Evolutionary conservation across 2,888 invertebrate species (phyloP), one percentile per base, ranked within the genome.

Genomic region (Eubasilissa splendida): DNA sequence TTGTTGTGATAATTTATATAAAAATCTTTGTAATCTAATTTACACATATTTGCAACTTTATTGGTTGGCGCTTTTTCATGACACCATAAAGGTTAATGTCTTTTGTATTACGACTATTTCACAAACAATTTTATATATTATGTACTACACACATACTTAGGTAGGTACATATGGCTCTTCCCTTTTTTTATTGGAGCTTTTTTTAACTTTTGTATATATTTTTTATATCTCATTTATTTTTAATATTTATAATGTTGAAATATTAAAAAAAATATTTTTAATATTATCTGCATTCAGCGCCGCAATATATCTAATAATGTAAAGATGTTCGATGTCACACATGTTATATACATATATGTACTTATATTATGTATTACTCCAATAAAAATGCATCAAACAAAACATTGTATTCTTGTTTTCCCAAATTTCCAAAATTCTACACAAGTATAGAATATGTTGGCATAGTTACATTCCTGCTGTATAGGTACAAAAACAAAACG

Each of bases 131-230:
- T 42, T 42, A 42, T 42, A 42, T 42, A 42, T 42, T 42, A 42
- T 42, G 42, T 42, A 42, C 42, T 42, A 42, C 42, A 42, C 42
- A 42, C 42, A 42, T 42, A 42, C 42, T 42, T 5, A 42, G 42
- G 42, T 42, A 42, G 42, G 42, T 42, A 7, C 7, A 7, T 42
- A 42, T 71, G 63, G 78, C 78, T 81, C 81, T 81, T 81, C 81
- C 78, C 75, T 14, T 75, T 77, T 63, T 78, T 66, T 75, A 76
- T 81, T 77, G 66, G 80, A 81, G 80, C 80, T 81, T 77, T 81
- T 42, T 42, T 74, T 68, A 68, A 75, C 78, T 81, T 81, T 81
- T 81, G 81, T 81, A 81, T 52, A 78, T 81, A 78, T 81, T 75
- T 81, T 77, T 77, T 77, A 65, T 63, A 73, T 54, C 14, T 73